Evolutionary conservation across 2,113 vertebrate species (phyloP).

Genomic region (Ranitomeya variabilis): DNA sequence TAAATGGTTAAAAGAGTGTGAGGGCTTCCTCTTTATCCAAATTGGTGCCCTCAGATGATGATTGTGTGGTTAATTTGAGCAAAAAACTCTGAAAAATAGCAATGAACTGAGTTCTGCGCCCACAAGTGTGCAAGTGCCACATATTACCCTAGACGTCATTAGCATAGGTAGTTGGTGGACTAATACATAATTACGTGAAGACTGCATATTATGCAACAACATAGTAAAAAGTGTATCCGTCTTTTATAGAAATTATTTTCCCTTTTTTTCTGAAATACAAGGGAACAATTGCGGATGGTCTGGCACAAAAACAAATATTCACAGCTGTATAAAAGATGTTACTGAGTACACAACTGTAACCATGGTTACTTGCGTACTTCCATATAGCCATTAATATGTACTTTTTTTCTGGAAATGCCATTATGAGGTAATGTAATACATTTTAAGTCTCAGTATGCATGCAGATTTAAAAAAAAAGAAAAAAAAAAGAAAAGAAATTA

Average conservation of each 20-base stretch:
- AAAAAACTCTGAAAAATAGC: too few species aligned
- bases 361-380: conserved; percentile 79
- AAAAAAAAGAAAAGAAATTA: background rate
- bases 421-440: conserved; percentile 71
- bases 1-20: too few species aligned
- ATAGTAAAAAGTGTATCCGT: background rate
- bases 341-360: conserved; percentile 74
- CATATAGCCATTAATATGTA: conserved; percentile 72
- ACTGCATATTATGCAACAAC: background rate
- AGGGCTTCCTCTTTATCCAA: too few species aligned
- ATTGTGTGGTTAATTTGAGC: too few species aligned
- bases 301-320: conserved; percentile 70
- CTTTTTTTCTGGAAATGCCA: conserved; percentile 73
- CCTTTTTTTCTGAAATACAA: conserved; percentile 62
- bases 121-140: background rate
- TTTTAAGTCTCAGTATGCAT: conserved; percentile 58
- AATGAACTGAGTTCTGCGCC: too few species aligned
- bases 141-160: background rate
- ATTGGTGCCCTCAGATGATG: too few species aligned
- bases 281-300: conserved; percentile 63
- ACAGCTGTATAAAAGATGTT: conserved; percentile 75
- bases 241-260: conserved; percentile 59
- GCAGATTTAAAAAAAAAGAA: conserved; percentile 54
- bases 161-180: background rate
- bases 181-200: background rate